Evolutionary conservation across 1,140 invertebrate genomes (phyloP), one percentile per base, ranked within the genome.

Genomic region (Eumaeus atala): DNA sequence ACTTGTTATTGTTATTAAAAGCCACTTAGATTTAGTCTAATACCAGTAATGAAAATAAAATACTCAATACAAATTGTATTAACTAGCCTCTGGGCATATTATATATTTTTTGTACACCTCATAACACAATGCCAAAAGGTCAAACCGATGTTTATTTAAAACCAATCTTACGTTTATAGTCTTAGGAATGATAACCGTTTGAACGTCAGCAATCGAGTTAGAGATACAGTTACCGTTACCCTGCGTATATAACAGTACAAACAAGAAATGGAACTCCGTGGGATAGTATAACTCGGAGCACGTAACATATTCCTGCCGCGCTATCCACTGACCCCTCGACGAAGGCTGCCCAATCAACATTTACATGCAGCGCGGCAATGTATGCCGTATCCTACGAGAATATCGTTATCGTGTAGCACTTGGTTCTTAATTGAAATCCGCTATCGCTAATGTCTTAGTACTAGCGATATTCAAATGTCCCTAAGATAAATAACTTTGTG

Each of bases 181-280:
- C 12, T 14, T 10, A 53, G 33, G 38, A 14, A 2, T 21, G 11
- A 16, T 4, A 53, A 10, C 28, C n/a, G 37, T 28, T 53, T 44
- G 38, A 1, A 3, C 5, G 21, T 11, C 9, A 42, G 34, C 10
- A 28, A n/a, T n/a, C n/a, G n/a, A n/a, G n/a, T n/a, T n/a, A n/a
- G n/a, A n/a, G n/a, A n/a, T n/a, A n/a, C n/a, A n/a, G n/a, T 47
- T 51, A 52, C 56, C 56, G 56, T 58, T 58, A 52, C 17, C 16
- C 21, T 48, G 40, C 36, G 38, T 36, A 58, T 34, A 48, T 57
- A 51, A 37, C 55, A 34, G 50, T 40, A 53, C 51, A 36, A 54
- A 34, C 52, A 56, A 56, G 56, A 58, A 51, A 52, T 52, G 38
- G 17, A 38, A 58, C 56, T 42, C 51, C 51, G 51, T 58, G 56